These are phyloP conservation scores for Herpetotheres cachinnans DNA, from an alignment of 2,113 vertebrate genomes.

Conservation along the genomic window DNA sequence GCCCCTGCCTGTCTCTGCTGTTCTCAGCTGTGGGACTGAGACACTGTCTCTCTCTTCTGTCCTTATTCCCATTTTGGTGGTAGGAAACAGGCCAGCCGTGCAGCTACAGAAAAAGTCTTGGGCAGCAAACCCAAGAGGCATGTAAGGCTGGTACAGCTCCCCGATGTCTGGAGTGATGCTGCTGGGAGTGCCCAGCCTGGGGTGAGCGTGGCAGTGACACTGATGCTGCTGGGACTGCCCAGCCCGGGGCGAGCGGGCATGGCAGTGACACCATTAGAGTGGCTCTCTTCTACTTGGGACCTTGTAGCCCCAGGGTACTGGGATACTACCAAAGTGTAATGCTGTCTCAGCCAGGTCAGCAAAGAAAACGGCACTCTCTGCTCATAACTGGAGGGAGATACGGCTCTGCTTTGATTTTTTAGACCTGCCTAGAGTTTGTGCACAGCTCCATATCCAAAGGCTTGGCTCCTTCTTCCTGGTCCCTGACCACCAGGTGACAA, in stretches of 20 bases:
- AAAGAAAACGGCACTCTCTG: neutral
- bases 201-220: neutral
- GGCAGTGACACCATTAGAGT: neutral
- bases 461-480: neutral
- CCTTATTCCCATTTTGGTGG: neutral
- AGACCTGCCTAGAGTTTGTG: neutral
- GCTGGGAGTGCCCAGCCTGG: neutral
- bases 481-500: neutral
- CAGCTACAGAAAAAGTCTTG: neutral
- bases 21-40: neutral
- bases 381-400: neutral
- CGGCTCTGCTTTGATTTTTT: neutral
- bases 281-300: neutral
- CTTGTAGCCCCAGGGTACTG: neutral
- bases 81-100: neutral
- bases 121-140: neutral
- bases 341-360: neutral
- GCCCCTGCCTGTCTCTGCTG: neutral
- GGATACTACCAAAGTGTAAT: neutral
- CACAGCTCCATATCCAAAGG: neutral
- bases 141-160: fast-evolving
- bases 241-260: neutral
- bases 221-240: neutral
- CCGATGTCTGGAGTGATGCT: neutral
- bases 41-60: neutral